phyloP scores from a whole-genome alignment of 2,797 vertebrate genomes.

The Eidolon dupreanum region DNA sequence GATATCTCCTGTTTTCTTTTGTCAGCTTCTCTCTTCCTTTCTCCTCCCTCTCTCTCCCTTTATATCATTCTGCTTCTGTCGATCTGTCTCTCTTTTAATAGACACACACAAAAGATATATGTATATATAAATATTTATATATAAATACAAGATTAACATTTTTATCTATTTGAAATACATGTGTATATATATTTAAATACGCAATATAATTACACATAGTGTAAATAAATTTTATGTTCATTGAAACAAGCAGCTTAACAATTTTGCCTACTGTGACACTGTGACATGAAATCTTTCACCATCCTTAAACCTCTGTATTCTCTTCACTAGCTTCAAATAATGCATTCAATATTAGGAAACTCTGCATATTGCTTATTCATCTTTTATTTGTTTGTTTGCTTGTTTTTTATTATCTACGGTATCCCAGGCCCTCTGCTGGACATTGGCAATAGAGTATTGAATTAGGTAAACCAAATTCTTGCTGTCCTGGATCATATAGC shows the following conservation, averaged over 20 bases:
- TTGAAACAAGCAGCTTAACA: background rate
- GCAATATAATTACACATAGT: background rate
- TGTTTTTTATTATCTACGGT: background rate
- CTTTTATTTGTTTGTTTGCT: background rate
- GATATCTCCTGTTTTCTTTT: background rate
- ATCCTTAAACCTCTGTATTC: background rate
- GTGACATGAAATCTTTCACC: background rate
- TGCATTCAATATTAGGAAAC: background rate
- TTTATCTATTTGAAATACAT: background rate
- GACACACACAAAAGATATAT: background rate
- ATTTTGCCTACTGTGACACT: background rate
- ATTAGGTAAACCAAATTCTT: background rate
- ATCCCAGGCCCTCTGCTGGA: background rate
- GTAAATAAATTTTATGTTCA: background rate
- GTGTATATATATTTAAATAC: background rate
- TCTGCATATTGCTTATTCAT: background rate
- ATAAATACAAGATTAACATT: background rate
- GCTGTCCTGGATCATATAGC: background rate
- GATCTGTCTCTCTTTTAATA: background rate
- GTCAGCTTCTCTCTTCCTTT: background rate
- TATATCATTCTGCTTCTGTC: background rate
- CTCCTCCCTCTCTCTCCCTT: background rate
- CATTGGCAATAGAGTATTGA: background rate
- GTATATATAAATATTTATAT: background rate
- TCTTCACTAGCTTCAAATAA: background rate